These are phyloP conservation scores for Volucella zonaria DNA, from an alignment of 2,888 invertebrate species.

Conservation along the genomic window DNA sequence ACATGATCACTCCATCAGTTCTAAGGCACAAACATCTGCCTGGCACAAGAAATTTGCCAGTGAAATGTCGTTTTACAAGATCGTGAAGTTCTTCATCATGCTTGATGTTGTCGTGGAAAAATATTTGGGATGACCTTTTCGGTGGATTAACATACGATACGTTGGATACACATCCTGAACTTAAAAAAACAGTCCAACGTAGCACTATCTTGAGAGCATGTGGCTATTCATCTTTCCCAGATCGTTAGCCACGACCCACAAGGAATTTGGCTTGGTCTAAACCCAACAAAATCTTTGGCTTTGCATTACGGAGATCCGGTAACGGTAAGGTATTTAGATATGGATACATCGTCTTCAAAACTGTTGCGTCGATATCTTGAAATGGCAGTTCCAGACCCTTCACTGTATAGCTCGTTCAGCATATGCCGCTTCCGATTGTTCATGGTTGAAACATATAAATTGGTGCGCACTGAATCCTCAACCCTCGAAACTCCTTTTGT, in stretches of 20 bases:
- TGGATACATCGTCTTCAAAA: background rate
- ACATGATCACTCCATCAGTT: background rate
- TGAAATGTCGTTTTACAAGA: constrained; percentile 28
- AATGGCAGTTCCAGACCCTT: too few relatives aligned
- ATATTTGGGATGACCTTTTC: background rate
- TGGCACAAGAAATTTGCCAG: constrained; percentile 16
- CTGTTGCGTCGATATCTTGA: too few relatives aligned
- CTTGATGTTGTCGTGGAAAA: constrained; percentile 8
- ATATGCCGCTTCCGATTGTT: too few relatives aligned
- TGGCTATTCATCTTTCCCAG: constrained; percentile 13
- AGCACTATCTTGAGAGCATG: constrained; percentile 31
- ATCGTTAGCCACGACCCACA: background rate
- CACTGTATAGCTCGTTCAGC: too few relatives aligned
- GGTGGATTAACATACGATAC: background rate
- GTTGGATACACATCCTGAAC: background rate
- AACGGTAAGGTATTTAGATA: constrained; percentile 16
- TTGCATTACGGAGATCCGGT: background rate
- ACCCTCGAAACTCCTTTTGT: too few relatives aligned
- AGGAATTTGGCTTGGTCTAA: constrained; percentile 32
- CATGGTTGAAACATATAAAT: too few relatives aligned
- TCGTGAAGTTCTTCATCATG: constrained; percentile 29
- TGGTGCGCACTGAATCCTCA: too few relatives aligned
- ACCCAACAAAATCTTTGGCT: too few relatives aligned
- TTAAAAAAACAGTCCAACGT: constrained; percentile 36
- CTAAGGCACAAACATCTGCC: constrained; percentile 17